Conservation (phyloP, 2,113 vertebrate species). For the Lonchura striata region DNA sequence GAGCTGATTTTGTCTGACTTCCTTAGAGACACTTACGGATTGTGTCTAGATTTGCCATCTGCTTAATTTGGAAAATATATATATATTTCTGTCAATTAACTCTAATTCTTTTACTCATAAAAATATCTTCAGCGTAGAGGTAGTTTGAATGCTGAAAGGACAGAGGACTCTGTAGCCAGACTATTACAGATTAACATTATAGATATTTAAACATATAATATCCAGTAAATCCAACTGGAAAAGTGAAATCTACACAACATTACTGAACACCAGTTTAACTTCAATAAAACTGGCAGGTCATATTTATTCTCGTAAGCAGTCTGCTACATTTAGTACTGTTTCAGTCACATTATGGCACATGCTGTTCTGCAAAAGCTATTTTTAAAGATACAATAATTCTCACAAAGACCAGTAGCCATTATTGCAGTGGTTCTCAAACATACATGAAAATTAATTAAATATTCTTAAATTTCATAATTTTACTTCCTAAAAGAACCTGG, state of each 20-base stretch:
- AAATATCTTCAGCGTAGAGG: not conserved
- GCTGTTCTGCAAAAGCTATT: not conserved
- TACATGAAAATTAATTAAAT: not conserved
- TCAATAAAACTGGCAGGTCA: not conserved
- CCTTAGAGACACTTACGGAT: not conserved
- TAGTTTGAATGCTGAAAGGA: not conserved
- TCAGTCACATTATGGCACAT: not conserved
- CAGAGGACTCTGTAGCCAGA: not conserved
- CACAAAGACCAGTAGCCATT: not conserved
- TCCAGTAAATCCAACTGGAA: not conserved
- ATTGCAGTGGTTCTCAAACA: not conserved
- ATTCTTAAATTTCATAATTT: not conserved
- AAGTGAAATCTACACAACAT: not conserved
- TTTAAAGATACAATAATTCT: not conserved
- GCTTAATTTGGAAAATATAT: not conserved
- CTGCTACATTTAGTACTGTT: not conserved
- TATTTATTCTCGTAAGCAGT: not conserved
- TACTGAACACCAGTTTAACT: not conserved
- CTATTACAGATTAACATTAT: not conserved
- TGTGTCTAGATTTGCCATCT: conserved; percentile 10
- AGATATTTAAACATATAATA: not conserved
- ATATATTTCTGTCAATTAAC: not conserved
- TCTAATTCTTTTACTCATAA: not conserved
- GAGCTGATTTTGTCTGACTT: not conserved
- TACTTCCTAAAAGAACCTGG: not conserved